These are phyloP conservation scores for Stegodyphus dumicola DNA, from an alignment of 1,140 invertebrate species.

Conservation along the genomic window DNA sequence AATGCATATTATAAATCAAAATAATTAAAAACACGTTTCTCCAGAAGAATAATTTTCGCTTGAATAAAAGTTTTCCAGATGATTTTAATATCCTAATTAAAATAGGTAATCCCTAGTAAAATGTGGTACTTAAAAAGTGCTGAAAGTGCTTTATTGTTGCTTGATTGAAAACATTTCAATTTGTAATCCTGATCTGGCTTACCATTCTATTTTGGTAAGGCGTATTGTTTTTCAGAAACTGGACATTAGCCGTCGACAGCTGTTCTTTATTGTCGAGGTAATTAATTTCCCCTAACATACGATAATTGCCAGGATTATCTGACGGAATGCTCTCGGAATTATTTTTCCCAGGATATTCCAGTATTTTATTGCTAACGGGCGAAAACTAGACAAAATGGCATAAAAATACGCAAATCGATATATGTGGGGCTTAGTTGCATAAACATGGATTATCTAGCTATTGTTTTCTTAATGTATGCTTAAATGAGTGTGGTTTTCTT, in stretches of 20 bases:
- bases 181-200: background rate
- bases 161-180: too few species aligned
- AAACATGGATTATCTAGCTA: background rate
- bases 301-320: conserved; percentile 38
- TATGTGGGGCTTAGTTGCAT: background rate
- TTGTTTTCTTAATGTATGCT: background rate
- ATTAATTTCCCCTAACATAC: conserved; percentile 38
- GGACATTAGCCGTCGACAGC: conserved; percentile 40
- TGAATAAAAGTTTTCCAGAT: too few species aligned
- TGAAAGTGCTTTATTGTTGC: too few species aligned
- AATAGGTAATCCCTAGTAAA: too few species aligned
- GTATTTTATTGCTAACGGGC: conserved; percentile 2
- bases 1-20: too few species aligned
- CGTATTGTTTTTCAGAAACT: conserved; percentile 21
- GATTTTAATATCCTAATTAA: too few species aligned
- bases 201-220: conserved; percentile 23
- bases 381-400: conserved; percentile 28
- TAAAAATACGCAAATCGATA: conserved; percentile 25
- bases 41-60: too few species aligned
- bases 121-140: too few species aligned
- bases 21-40: too few species aligned
- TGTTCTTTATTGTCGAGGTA: conserved; percentile 51
- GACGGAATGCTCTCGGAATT: conserved; percentile 23
- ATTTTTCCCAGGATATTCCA: conserved; percentile 2
- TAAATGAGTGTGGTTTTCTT: background rate